phyloP scores from a whole-genome alignment of 2,113 vertebrate species.

The Rhizomys pruinosus region DNA sequence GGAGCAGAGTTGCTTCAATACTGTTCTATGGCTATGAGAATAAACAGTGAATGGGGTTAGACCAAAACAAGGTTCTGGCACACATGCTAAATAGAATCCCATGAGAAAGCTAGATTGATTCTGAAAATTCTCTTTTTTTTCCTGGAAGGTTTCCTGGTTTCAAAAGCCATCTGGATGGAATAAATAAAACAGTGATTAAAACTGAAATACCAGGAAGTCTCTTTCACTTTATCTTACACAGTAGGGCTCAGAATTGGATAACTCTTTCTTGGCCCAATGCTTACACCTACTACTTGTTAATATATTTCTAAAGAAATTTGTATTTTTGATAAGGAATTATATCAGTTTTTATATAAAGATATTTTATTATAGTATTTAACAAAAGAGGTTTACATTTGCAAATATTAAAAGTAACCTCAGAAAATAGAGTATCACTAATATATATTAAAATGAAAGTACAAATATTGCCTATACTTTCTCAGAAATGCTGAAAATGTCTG shows the following conservation, averaged over 20 bases:
- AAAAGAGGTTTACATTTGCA: no score
- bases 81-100: background rate
- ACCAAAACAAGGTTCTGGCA: no score
- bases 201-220: background rate
- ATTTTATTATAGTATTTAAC: background rate
- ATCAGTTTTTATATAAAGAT: background rate
- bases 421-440: conserved; percentile 34
- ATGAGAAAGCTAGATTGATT: background rate
- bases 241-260: background rate
- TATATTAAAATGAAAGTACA: background rate
- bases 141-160: background rate
- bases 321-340: background rate
- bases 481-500: background rate
- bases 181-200: background rate
- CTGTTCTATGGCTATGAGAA: background rate
- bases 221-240: background rate
- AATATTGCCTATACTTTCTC: conserved; percentile 3
- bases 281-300: background rate
- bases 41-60: background rate
- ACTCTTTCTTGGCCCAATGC: background rate
- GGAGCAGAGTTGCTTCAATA: no score
- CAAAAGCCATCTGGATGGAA: background rate
- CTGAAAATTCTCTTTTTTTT: background rate
- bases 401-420: background rate
- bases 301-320: background rate